phyloP scores from a whole-genome alignment of 2,113 vertebrate species.

The Aegotheles bennettii region DNA sequence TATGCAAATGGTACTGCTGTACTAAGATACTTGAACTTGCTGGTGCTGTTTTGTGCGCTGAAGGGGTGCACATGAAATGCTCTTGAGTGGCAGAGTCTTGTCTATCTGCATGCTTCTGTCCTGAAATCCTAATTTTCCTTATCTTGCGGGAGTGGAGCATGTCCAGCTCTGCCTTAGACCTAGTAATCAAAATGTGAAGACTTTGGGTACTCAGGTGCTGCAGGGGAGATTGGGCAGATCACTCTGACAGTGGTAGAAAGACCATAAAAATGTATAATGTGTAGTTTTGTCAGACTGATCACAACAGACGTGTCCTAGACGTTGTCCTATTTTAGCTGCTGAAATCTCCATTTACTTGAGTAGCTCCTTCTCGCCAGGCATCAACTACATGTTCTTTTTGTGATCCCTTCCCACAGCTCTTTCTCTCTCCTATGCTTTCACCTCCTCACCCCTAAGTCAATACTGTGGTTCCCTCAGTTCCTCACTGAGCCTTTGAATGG shows the following conservation, averaged over 20 bases:
- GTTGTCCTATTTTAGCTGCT: conserved; percentile 27
- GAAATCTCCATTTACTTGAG: not conserved
- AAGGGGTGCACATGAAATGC: not conserved
- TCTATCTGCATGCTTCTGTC: not conserved
- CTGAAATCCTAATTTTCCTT: not conserved
- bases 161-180: not conserved
- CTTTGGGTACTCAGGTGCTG: not conserved
- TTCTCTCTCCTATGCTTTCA: conserved; percentile 37
- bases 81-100: not conserved
- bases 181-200: not conserved
- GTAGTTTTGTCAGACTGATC: not conserved
- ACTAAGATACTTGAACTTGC: not conserved
- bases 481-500: not conserved
- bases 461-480: not conserved
- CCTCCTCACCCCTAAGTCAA: not conserved
- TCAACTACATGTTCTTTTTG: not conserved
- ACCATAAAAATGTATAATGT: not conserved
- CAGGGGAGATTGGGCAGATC: not conserved
- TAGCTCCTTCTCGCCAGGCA: conserved; percentile 13
- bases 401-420: conserved; percentile 29
- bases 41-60: not conserved
- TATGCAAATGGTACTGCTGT: not conserved
- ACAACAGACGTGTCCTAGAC: not conserved
- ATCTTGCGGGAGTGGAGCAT: not conserved
- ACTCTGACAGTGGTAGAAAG: not conserved